Evolutionary conservation across 1,140 invertebrate species (phyloP).

Genomic region (Ips nitidus): DNA sequence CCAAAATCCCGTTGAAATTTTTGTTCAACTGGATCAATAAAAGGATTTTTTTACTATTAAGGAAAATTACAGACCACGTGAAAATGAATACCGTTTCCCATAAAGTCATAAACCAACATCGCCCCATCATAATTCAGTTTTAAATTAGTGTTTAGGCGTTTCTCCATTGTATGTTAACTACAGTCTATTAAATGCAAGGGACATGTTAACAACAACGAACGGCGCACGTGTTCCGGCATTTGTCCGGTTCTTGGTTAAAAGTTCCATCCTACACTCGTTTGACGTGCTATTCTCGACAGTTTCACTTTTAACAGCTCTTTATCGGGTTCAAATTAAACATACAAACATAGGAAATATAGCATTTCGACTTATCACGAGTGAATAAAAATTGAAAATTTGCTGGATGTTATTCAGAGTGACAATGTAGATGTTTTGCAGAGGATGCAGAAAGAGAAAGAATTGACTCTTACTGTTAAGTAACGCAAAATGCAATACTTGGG

Average conservation of each 20-base stretch:
- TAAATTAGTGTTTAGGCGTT: slow-evolving; percentile 27
- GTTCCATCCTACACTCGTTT: slow-evolving; percentile 9
- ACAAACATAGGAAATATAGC: background rate
- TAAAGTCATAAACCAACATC: slow-evolving; percentile 9
- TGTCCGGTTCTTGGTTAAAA: slow-evolving; percentile 22
- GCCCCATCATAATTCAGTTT: slow-evolving; percentile 9
- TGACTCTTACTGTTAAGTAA: too few species aligned
- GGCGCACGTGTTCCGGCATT: slow-evolving; percentile 33
- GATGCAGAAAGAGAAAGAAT: too few species aligned
- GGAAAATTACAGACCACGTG: background rate
- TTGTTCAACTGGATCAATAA: too few species aligned
- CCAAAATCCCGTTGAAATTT: too few species aligned
- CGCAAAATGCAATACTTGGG: too few species aligned
- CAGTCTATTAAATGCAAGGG: slow-evolving; percentile 26
- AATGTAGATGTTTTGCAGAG: too few species aligned
- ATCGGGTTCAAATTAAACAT: background rate
- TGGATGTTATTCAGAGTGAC: too few species aligned
- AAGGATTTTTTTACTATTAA: too few species aligned
- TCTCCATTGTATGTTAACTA: slow-evolving; percentile 34
- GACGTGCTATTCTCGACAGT: slow-evolving; percentile 7
- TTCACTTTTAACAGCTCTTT: slow-evolving; percentile 5
- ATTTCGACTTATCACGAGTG: background rate
- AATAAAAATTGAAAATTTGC: too few species aligned
- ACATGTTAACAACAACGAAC: slow-evolving; percentile 28
- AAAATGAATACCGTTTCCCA: background rate